Evolutionary conservation across 2,797 vertebrate genomes (phyloP).

Genomic region (Lepidocolaptes lacrymiger): DNA sequence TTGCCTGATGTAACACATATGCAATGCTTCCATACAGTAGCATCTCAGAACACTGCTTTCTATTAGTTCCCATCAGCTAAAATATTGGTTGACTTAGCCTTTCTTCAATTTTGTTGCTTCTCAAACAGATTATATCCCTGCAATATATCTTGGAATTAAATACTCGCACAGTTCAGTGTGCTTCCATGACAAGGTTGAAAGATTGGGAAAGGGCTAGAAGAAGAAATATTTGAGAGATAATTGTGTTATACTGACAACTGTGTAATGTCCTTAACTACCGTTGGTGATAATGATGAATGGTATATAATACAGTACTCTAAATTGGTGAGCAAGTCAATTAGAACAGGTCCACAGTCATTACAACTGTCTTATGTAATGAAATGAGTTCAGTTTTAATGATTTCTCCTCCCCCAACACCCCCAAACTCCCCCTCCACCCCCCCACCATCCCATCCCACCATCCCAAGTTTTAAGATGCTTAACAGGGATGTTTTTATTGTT

Average conservation of each 20-base stretch:
- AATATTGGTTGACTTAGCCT: neutral
- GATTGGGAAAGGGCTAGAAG: neutral
- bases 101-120: neutral
- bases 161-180: neutral
- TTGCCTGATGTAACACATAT: neutral
- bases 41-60: neutral
- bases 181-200: neutral
- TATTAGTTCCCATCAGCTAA: neutral
- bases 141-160: neutral
- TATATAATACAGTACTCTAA: neutral
- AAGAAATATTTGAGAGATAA: neutral
- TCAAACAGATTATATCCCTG: neutral
- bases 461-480: neutral
- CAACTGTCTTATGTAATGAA: neutral
- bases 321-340: neutral
- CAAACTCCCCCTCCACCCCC: no score
- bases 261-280: neutral
- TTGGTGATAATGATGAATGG: neutral
- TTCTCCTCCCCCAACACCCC: rapidly evolving
- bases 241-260: neutral
- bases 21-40: neutral
- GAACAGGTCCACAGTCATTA: neutral
- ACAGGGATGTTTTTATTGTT: neutral
- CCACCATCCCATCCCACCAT: no score
- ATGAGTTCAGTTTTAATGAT: neutral